Conservation (phyloP, 2,113 vertebrate genomes). For the Thryonomys swinderianus region DNA sequence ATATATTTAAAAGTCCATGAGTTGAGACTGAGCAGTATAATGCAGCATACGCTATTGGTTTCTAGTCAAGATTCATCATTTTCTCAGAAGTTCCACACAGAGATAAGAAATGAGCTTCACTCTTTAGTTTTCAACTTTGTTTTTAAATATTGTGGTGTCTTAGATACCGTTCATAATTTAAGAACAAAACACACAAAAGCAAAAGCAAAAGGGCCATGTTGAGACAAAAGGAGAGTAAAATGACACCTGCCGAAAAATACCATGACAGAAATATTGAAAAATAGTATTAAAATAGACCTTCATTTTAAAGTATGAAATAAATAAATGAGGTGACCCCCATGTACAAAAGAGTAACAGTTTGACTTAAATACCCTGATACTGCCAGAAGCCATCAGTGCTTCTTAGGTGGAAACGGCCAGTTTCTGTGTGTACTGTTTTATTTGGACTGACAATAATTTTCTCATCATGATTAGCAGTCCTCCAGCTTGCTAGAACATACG, state of each 20-base stretch:
- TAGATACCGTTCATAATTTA: neutral
- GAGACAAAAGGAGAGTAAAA: neutral
- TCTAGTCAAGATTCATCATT: neutral
- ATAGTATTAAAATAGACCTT: neutral
- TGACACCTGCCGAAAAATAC: neutral
- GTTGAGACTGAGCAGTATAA: neutral
- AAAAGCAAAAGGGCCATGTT: slow-evolving; percentile 12
- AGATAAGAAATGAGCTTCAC: neutral
- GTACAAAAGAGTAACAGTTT: neutral
- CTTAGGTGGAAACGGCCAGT: neutral
- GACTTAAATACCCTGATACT: neutral
- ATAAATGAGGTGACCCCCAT: neutral
- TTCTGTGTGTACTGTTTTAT: slow-evolving; percentile 36
- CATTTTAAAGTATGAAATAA: neutral
- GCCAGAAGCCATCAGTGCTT: slow-evolving; percentile 2
- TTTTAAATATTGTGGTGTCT: neutral
- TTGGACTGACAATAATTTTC: neutral
- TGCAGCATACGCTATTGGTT: neutral
- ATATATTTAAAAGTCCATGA: neutral
- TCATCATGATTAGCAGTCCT: neutral
- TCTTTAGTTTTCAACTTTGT: neutral
- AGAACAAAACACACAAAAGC: neutral
- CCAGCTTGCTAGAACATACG: neutral
- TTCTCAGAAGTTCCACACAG: neutral
- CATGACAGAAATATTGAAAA: neutral